Evolutionary conservation across 1,140 invertebrate species (phyloP).

Genomic region (Drosophila aff.): DNA sequence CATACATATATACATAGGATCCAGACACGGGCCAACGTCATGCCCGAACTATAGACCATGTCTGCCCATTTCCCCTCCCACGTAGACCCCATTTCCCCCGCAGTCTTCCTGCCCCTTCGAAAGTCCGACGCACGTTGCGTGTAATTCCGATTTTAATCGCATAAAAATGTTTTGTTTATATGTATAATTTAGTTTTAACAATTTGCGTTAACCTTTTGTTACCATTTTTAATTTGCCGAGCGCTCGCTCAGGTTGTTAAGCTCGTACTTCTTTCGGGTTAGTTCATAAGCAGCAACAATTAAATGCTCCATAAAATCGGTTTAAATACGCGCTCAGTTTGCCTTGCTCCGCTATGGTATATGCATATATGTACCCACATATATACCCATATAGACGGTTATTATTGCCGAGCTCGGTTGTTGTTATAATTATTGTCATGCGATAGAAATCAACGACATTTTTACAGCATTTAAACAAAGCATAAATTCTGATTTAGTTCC

Average conservation of each 20-base stretch:
- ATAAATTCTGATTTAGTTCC: conserved; percentile 81
- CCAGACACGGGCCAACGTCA: conserved; percentile 48
- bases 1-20: conserved; percentile 3
- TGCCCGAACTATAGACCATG: conserved; percentile 51
- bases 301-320: conserved; percentile 81
- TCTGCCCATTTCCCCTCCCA: conserved; percentile 42
- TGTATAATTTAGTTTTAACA: conserved; percentile 84
- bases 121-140: conserved; percentile 77
- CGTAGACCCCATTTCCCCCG: conserved; percentile 5
- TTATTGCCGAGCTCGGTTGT: conserved; percentile 63
- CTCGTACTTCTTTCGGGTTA: conserved; percentile 30
- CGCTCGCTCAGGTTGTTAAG: conserved; percentile 38
- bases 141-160: conserved; percentile 84
- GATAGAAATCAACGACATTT: conserved; percentile 81
- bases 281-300: conserved; percentile 81
- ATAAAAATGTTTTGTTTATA: conserved; percentile 84
- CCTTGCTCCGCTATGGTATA: conserved; percentile 7
- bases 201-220: conserved; percentile 84
- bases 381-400: conserved; percentile 70
- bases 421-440: conserved; percentile 75
- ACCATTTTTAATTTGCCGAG: conserved; percentile 77
- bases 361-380: conserved; percentile 11
- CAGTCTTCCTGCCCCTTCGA: conserved; percentile 2
- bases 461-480: conserved; percentile 83
- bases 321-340: conserved; percentile 68